phyloP scores from a whole-genome alignment of 1,140 invertebrate species.

The Homalodisca vitripennis region DNA sequence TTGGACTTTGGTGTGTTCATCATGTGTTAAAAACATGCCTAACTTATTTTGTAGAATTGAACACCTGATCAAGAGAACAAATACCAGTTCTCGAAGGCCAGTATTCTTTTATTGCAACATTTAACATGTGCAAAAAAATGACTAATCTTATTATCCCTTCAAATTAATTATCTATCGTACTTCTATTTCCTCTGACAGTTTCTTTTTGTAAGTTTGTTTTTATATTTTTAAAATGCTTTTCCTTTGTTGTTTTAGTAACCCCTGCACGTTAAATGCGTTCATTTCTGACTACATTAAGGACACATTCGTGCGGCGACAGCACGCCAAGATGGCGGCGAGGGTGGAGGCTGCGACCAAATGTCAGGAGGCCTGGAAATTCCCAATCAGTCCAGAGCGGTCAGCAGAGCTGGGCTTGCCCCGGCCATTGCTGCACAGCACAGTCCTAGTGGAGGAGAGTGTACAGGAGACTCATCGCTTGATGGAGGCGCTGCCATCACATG shows the following conservation, averaged over 20 bases:
- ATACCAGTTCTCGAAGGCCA: too few relatives aligned
- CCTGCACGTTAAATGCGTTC: conserved; percentile 70
- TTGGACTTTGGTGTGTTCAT: too few relatives aligned
- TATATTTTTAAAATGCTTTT: too few relatives aligned
- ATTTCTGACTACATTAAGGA: conserved; percentile 74
- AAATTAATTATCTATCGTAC: too few relatives aligned
- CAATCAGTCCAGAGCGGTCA: conserved; percentile 64
- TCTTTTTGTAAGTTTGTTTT: too few relatives aligned
- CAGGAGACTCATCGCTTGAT: conserved; percentile 67
- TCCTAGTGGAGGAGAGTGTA: conserved; percentile 69
- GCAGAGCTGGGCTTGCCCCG: conserved; percentile 59
- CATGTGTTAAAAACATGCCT: too few relatives aligned
- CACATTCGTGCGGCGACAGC: conserved; percentile 61
- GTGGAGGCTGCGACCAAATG: conserved; percentile 69
- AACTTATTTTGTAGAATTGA: too few relatives aligned
- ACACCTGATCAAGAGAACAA: too few relatives aligned
- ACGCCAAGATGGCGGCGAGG: conserved; percentile 57
- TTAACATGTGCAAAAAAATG: too few relatives aligned
- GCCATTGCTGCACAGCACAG: conserved; percentile 73
- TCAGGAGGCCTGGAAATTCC: conserved; percentile 70
- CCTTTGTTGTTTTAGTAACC: conserved; percentile 52
- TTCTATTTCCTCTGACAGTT: too few relatives aligned
- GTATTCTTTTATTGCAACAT: too few relatives aligned
- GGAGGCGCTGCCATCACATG: conserved; percentile 68
- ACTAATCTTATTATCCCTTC: too few relatives aligned